Evolutionary conservation across 2,113 vertebrate genomes (phyloP).

Genomic region (Sceloporus undulatus): DNA sequence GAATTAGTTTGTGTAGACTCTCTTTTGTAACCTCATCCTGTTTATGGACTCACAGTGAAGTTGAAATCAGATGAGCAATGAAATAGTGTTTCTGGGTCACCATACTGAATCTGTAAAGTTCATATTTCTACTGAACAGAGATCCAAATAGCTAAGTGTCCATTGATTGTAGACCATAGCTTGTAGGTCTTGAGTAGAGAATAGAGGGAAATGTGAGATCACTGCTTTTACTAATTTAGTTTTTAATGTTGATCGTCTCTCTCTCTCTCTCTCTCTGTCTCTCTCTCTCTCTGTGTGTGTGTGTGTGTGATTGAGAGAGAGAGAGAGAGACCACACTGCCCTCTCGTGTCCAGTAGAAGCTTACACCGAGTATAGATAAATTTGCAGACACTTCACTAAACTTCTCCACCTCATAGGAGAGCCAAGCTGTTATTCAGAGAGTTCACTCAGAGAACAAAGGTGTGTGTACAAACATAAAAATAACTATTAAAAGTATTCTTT

Average conservation of each 20-base stretch:
- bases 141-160: background rate
- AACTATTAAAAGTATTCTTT: background rate
- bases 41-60: background rate
- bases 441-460: background rate
- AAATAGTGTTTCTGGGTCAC: background rate
- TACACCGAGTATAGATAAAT: background rate
- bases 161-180: background rate
- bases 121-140: background rate
- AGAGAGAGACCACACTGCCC: constrained; percentile 22
- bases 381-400: background rate
- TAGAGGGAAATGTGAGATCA: background rate
- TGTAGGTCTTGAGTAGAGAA: background rate
- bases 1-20: background rate
- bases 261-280: too few relatives aligned
- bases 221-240: background rate
- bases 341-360: background rate
- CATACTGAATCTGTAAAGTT: background rate
- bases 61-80: background rate
- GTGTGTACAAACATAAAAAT: background rate
- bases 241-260: background rate
- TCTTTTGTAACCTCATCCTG: background rate
- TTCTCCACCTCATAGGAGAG: background rate
- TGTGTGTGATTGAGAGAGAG: background rate
- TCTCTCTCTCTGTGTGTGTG: background rate
- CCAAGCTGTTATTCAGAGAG: background rate